A percentile compares a stretch with the other conserved stretches of the same genome.
Evolutionary conservation across 2,888 invertebrate genomes (phyloP).

Genomic region (Aphidius colemani): DNA sequence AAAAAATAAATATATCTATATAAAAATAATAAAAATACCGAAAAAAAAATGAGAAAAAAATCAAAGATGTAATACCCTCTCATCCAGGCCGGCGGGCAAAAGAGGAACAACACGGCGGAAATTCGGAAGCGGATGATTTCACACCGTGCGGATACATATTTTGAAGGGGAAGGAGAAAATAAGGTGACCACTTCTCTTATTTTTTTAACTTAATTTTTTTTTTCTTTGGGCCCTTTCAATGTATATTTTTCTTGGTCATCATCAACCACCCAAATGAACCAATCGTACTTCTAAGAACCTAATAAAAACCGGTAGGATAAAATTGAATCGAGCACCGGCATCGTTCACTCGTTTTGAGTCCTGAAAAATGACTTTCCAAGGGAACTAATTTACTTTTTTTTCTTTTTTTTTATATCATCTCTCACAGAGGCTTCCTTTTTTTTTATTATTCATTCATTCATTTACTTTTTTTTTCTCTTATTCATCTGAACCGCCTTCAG

Average conservation of each 20-base stretch:
- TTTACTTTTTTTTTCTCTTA: not conserved
- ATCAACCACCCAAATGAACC: not conserved
- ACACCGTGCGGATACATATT: conserved; percentile 28
- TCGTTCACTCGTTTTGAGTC: conserved; percentile 29
- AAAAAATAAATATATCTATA: too few species aligned
- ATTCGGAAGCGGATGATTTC: conserved; percentile 38
- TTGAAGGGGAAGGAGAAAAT: not conserved
- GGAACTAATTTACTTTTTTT: conserved; percentile 36
- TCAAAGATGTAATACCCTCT: too few species aligned
- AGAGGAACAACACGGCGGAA: conserved; percentile 23
- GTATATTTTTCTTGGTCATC: not conserved
- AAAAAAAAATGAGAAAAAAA: too few species aligned
- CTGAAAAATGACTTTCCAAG: conserved; percentile 35
- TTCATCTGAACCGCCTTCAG: too few species aligned
- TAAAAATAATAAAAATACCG: too few species aligned
- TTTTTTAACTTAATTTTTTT: not conserved
- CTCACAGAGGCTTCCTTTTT: not conserved
- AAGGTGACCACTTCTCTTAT: conserved; percentile 11
- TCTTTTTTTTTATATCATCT: conserved; percentile 9
- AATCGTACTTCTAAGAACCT: conserved; percentile 27
- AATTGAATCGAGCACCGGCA: conserved; percentile 28
- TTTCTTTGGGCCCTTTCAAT: not conserved
- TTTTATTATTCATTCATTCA: not conserved
- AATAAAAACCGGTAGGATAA: conserved; percentile 27
- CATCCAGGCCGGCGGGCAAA: not conserved